Percentiles rank a stretch among this genome's conserved stretches.
phyloP scores from a whole-genome alignment of 2,888 invertebrate genomes.

The Macrophya annulata region DNA sequence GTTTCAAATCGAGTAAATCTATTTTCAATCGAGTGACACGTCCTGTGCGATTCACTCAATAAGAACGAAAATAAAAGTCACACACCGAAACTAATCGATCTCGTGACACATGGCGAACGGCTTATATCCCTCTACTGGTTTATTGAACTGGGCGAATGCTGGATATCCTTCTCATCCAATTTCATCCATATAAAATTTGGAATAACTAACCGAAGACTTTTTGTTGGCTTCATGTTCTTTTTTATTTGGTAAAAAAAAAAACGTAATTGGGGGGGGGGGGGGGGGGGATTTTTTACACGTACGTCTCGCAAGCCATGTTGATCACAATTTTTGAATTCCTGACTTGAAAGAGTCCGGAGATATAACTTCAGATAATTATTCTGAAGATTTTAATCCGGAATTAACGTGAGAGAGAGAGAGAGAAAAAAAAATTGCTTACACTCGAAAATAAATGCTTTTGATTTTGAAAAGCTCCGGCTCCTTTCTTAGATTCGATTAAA shows the following conservation, averaged over 20 bases:
- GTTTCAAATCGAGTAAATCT: conserved; percentile 73
- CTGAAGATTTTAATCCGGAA: not conserved
- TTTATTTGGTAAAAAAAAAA: not conserved
- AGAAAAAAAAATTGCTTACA: conserved; percentile 22
- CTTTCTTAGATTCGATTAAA: conserved; percentile 27
- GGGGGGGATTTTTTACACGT: not conserved
- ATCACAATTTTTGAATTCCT: conserved; percentile 12
- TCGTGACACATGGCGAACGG: conserved; percentile 60
- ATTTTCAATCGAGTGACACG: conserved; percentile 67
- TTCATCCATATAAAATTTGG: not conserved
- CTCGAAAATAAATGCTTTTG: not conserved
- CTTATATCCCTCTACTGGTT: conserved; percentile 23
- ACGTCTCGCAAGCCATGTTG: not conserved
- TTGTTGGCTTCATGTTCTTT: not conserved
- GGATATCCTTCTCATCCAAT: not conserved
- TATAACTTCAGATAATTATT: not conserved
- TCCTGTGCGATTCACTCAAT: conserved; percentile 59
- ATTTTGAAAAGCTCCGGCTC: not conserved
- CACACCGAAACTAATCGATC: conserved; percentile 62
- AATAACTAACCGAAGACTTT: not conserved
- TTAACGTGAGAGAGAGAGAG: not conserved
- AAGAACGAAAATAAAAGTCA: conserved; percentile 62
- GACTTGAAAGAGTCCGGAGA: not conserved
- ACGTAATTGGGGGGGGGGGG: not conserved
- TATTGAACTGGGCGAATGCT: conserved; percentile 44